phyloP scores from a whole-genome alignment of 2,113 vertebrate species.

The Catharus bicknelli region DNA sequence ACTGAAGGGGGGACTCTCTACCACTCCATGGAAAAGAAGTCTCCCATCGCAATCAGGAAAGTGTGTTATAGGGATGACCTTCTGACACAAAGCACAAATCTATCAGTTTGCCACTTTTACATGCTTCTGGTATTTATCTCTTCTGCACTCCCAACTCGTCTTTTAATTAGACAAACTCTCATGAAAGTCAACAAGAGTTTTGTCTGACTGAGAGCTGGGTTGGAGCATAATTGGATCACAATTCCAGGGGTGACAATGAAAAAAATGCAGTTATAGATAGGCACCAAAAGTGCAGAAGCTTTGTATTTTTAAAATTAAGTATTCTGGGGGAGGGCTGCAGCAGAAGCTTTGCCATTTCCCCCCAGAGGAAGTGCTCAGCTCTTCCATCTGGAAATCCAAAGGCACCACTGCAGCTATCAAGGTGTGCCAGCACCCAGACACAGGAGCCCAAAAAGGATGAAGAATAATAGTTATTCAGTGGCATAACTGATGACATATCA shows the following conservation, averaged over 20 bases:
- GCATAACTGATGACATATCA: neutral
- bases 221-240: constrained; percentile 38
- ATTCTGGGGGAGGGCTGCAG: neutral
- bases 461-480: neutral
- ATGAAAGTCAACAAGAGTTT: constrained; percentile 64
- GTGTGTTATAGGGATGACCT: constrained; percentile 56
- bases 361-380: neutral
- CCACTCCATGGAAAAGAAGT: constrained; percentile 49
- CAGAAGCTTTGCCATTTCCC: neutral
- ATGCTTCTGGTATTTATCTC: constrained; percentile 57
- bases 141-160: constrained; percentile 39
- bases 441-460: neutral
- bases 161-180: constrained; percentile 66
- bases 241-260: constrained; percentile 32
- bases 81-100: constrained; percentile 65
- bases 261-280: neutral
- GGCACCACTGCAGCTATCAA: neutral
- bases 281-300: neutral
- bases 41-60: constrained; percentile 65
- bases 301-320: neutral
- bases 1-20: constrained; percentile 17
- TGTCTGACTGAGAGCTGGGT: constrained; percentile 25
- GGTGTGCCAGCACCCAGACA: neutral
- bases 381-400: neutral
- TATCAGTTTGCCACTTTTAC: constrained; percentile 50